Percentiles rank a stretch among this genome's conserved stretches.
Evolutionary conservation across 2,888 invertebrate species (phyloP).

Genomic region (Brachynemurus nebulosus): DNA sequence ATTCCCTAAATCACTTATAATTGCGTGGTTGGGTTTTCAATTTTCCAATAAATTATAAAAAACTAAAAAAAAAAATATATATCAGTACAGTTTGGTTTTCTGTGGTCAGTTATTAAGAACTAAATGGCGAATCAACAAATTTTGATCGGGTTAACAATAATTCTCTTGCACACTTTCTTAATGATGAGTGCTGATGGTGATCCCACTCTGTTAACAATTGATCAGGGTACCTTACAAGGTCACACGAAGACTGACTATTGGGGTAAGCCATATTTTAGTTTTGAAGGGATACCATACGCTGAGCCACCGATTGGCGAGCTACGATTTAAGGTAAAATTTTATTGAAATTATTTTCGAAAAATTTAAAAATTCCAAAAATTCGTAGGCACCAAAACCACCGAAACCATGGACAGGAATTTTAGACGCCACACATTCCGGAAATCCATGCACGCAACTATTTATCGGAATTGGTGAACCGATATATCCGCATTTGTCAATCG

Average conservation of each 20-base stretch:
- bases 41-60: too few relatives aligned
- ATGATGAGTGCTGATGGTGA: too few relatives aligned
- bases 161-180: too few relatives aligned
- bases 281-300: not conserved
- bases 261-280: not conserved
- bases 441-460: not conserved
- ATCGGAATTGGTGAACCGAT: too few relatives aligned
- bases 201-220: not conserved
- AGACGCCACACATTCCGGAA: not conserved
- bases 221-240: not conserved
- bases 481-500: too few relatives aligned
- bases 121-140: too few relatives aligned
- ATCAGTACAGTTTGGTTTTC: too few relatives aligned
- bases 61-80: too few relatives aligned
- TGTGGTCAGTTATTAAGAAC: too few relatives aligned
- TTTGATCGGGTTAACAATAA: too few relatives aligned
- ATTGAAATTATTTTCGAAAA: not conserved
- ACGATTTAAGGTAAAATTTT: not conserved
- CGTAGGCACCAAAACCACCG: not conserved
- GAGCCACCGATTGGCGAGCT: not conserved
- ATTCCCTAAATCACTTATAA: too few relatives aligned
- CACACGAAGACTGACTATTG: not conserved
- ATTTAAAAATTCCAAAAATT: not conserved
- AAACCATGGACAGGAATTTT: not conserved
- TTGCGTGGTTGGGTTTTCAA: too few relatives aligned